Evolutionary conservation across 2,888 invertebrate species (phyloP).

Genomic region (Acronicta psi): DNA sequence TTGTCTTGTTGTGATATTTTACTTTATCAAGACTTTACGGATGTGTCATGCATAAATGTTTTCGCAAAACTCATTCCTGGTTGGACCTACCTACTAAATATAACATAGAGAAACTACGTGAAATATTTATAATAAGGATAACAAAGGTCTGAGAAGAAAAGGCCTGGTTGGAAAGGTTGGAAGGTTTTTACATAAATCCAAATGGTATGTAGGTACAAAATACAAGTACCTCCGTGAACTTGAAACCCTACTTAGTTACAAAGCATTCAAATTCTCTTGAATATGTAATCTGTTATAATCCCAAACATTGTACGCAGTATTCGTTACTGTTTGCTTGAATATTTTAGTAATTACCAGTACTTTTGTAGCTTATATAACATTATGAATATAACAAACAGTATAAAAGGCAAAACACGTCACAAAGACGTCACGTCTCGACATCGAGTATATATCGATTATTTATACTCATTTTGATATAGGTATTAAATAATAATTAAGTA

Average conservation of each 20-base stretch:
- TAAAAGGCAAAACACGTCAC: conserved; percentile 34
- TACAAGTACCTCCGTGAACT: conserved; percentile 15
- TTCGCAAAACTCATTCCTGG: background rate
- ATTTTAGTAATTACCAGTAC: conserved; percentile 30
- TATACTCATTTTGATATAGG: background rate
- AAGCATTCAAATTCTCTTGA: conserved; percentile 48
- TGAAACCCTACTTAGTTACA: conserved; percentile 42
- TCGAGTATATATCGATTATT: conserved; percentile 28
- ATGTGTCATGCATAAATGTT: background rate
- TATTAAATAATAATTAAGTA: conserved; percentile 13
- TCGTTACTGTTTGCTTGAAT: conserved; percentile 34
- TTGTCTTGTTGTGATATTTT: conserved; percentile 18
- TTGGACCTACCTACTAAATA: background rate
- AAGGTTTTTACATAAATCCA: conserved; percentile 23
- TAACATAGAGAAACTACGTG: conserved; percentile 11
- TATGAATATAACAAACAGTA: conserved; percentile 21
- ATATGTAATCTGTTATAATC: conserved; percentile 46
- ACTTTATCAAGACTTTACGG: conserved; percentile 6
- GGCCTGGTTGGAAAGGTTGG: no score
- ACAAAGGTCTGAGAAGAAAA: conserved; percentile 17
- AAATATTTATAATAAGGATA: conserved; percentile 11
- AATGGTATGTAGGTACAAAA: conserved; percentile 6
- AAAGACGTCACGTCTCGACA: conserved; percentile 21
- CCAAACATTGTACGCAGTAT: conserved; percentile 38
- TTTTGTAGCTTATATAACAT: conserved; percentile 40